These are phyloP conservation scores for Peromyscus leucopus DNA, from an alignment of 2,113 vertebrate species.

Conservation along the genomic window DNA sequence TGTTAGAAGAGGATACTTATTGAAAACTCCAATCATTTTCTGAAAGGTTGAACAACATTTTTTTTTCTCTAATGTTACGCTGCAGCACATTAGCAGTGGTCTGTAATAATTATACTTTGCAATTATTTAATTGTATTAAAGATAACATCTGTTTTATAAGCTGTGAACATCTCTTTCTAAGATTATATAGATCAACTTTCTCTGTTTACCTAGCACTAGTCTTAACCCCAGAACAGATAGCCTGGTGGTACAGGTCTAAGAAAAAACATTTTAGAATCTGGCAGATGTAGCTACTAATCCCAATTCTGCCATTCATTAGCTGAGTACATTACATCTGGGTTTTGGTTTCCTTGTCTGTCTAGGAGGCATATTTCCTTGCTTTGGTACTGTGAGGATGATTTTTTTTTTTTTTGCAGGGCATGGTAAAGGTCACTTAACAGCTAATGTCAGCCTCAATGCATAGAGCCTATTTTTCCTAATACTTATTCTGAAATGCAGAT, in stretches of 20 bases:
- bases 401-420: neutral
- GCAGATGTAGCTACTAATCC: neutral
- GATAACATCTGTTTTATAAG: neutral
- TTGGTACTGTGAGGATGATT: neutral
- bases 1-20: slow-evolving; percentile 31
- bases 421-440: slow-evolving; percentile 1
- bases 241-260: neutral
- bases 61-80: neutral
- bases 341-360: neutral
- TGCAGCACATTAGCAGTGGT: neutral
- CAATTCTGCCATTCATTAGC: neutral
- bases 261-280: neutral
- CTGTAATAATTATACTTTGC: neutral
- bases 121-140: neutral
- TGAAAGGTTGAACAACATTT: neutral
- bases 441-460: neutral
- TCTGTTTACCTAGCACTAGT: neutral
- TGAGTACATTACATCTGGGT: neutral
- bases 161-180: neutral
- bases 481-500: slow-evolving; percentile 56
- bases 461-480: neutral
- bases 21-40: slow-evolving; percentile 26
- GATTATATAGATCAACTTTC: neutral
- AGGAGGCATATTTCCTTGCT: neutral
- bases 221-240: neutral